Evolutionary conservation across 2,113 vertebrate genomes (phyloP).

Genomic region (Sceloporus tristichus): DNA sequence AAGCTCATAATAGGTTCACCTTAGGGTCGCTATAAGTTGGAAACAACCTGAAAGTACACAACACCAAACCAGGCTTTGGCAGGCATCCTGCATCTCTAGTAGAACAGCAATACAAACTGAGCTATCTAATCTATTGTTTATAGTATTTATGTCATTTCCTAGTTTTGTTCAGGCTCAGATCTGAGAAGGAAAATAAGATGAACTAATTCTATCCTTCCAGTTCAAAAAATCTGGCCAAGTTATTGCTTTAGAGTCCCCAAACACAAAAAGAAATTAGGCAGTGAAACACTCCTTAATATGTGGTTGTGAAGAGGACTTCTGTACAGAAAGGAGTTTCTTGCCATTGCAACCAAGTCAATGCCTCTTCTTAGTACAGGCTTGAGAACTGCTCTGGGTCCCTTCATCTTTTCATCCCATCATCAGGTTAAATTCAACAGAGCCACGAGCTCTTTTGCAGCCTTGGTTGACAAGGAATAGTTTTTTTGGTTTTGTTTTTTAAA

Average conservation of each 20-base stretch:
- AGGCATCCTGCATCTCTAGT: constrained; percentile 4
- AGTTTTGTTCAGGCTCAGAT: constrained; percentile 37
- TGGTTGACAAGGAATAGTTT: not conserved
- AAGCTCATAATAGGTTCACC: too few species aligned
- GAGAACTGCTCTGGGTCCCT: not conserved
- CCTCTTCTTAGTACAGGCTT: not conserved
- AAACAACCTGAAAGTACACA: not conserved
- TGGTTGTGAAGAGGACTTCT: too few species aligned
- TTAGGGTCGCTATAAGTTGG: too few species aligned
- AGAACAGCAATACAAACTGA: not conserved
- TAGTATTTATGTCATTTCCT: constrained; percentile 22
- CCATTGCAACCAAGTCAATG: not conserved
- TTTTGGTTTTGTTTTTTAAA: not conserved
- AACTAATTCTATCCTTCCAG: constrained; percentile 21
- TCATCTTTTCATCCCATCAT: rapidly evolving
- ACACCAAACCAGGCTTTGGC: not conserved
- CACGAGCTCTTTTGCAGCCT: not conserved
- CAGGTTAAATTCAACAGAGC: not conserved
- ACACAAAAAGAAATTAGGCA: not conserved
- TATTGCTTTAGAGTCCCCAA: not conserved
- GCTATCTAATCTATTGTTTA: not conserved
- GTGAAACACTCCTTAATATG: too few species aligned
- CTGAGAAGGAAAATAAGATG: not conserved
- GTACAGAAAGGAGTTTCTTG: not conserved
- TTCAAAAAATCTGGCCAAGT: not conserved